Percentiles rank a stretch among this genome's conserved stretches.
phyloP scores from a whole-genome alignment of 2,113 vertebrate species.

The Semicossyphus pulcher region DNA sequence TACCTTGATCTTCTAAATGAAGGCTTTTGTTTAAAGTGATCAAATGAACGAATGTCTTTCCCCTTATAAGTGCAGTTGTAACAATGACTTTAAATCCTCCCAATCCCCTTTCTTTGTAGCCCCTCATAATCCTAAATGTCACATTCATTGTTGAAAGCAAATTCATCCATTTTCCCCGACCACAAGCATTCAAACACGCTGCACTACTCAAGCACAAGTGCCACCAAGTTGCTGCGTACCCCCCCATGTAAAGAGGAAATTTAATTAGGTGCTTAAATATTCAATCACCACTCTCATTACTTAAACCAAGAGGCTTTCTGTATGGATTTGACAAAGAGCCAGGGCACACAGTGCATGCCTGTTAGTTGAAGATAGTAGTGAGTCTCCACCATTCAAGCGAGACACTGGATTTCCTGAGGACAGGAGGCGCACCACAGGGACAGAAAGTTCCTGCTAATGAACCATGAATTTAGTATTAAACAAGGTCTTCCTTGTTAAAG shows the following conservation, averaged over 20 bases:
- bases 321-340: conserved; percentile 68
- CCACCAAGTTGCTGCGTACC: conserved; percentile 33
- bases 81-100: conserved; percentile 31
- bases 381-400: conserved; percentile 34
- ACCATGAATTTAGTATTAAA: conserved; percentile 48
- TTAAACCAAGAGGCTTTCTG: conserved; percentile 62
- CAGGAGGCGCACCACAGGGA: conserved; percentile 42
- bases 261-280: conserved; percentile 73
- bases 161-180: conserved; percentile 13
- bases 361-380: conserved; percentile 66
- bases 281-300: conserved; percentile 70
- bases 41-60: not conserved
- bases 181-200: conserved; percentile 11
- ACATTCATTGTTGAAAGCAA: conserved; percentile 18
- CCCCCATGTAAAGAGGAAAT: conserved; percentile 48
- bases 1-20: not conserved
- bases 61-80: not conserved
- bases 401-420: conserved; percentile 43
- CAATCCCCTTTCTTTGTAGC: conserved; percentile 28
- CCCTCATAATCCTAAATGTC: conserved; percentile 45
- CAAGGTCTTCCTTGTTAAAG: conserved; percentile 23
- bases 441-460: conserved; percentile 36
- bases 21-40: conserved; percentile 2
- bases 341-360: conserved; percentile 55
- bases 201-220: conserved; percentile 49